Percentiles rank a stretch among this genome's conserved stretches.
Evolutionary conservation across 2,888 invertebrate genomes (phyloP).

Genomic region (Pollenia labialis): DNA sequence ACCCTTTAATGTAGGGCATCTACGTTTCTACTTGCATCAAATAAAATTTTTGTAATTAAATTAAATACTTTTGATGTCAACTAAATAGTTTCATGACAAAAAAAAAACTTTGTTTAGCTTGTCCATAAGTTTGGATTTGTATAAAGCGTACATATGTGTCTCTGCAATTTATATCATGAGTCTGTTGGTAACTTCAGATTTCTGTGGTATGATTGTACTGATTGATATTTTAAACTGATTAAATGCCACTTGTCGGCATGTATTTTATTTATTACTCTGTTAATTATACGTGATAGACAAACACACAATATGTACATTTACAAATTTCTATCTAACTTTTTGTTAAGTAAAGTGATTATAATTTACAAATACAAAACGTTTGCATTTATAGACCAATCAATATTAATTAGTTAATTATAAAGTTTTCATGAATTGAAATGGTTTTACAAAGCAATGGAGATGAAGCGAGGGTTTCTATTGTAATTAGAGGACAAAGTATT

Average conservation of each 20-base stretch:
- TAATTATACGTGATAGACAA: constrained; percentile 49
- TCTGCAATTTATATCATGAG: constrained; percentile 63
- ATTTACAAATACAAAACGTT: constrained; percentile 14
- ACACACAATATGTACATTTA: constrained; percentile 7
- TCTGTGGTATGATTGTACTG: constrained; percentile 65
- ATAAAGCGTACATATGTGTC: constrained; percentile 16
- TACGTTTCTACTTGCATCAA: neutral
- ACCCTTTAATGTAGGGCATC: neutral
- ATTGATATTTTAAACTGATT: constrained; percentile 74
- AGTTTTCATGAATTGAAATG: constrained; percentile 31
- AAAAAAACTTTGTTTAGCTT: constrained; percentile 25
- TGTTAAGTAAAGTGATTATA: constrained; percentile 41
- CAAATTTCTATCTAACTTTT: constrained; percentile 7
- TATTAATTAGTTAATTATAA: constrained; percentile 73
- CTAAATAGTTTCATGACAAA: neutral
- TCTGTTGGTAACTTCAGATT: constrained; percentile 68
- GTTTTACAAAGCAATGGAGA: neutral
- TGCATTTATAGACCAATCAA: constrained; percentile 65
- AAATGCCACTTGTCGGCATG: constrained; percentile 72
- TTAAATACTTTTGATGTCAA: constrained; percentile 42
- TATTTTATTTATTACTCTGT: constrained; percentile 68
- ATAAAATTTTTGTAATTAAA: neutral
- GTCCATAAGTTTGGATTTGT: constrained; percentile 10
- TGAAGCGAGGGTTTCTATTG: constrained; percentile 5
- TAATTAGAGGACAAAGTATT: constrained; percentile 22